Base-by-base conservation (phyloP, 2,797 vertebrate species). In the Dendrocincla fuliginosa region DNA sequence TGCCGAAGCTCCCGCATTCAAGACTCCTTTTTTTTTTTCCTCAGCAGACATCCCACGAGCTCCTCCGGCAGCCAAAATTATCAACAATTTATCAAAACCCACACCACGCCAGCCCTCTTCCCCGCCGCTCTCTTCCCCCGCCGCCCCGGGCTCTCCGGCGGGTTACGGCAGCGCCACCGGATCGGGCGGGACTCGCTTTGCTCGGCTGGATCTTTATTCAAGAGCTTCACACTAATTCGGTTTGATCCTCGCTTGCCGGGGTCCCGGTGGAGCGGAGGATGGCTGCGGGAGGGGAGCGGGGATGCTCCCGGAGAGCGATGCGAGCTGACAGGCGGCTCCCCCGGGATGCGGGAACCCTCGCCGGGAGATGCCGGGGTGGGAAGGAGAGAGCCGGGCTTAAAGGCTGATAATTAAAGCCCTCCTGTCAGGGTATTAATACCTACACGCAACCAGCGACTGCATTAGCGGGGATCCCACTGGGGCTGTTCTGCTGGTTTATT, bases 71-170 rank as follows among this genome's bases (percentile, higher is more conserved):
- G 63, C 61, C 11, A 1, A 69, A 53, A 76, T 76, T 25, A 90
- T 57, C 92, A 84, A 73, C 87, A 69, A 35, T 65, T 96, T 94
- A 90, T 47, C 94, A 88, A 94, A 96, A 92, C 0, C 91, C 80
- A 76, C 91, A 71, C 2, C 49, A 11, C 42, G 16, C 30, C 5
- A 1, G 18, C 20, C 78, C 63, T 37, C 20, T 28, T 22, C 74
- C 89, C 57, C 20, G 5, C 30, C 16, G 4, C 5, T 3, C 53
- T 33, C 24, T 30, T 11, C 52, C 80, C 24, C 42, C 32, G 16
- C 63, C 44, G 6, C 71, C 35, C 74, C 13, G 16, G 2, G 68
- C 63, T 78, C 85, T 39, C 70, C 5, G 2, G 57, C 11, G 3
- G 67, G 61, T 60, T 74, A 35, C 22, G 6, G 86, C 71, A 23